Evolutionary conservation across 92 coral and sea anemone genomes (phyloP).

Genomic region (Zoanthus gigantus): DNA sequence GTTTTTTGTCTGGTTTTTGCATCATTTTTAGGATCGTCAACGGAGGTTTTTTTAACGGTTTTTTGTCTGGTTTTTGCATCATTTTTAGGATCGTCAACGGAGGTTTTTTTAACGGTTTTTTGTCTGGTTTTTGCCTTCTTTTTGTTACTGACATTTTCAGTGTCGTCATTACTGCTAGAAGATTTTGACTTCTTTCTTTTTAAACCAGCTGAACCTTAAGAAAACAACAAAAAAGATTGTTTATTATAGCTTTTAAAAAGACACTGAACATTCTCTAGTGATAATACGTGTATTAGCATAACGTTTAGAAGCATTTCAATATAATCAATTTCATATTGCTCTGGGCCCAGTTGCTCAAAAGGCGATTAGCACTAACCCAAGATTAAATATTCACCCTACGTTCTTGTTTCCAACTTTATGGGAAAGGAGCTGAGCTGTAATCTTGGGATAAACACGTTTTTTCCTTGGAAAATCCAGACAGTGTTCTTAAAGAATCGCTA

Average conservation of each 20-base stretch:
- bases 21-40: neutral
- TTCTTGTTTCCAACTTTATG: too few species aligned
- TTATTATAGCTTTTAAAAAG: neutral
- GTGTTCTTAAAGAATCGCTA: too few species aligned
- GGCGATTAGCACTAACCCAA: too few species aligned
- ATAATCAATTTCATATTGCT: too few species aligned
- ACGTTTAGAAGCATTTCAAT: too few species aligned
- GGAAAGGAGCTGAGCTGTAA: too few species aligned
- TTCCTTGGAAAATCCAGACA: too few species aligned
- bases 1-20: neutral
- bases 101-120: neutral
- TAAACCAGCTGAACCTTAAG: slow-evolving; percentile 31
- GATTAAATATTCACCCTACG: too few species aligned
- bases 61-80: neutral
- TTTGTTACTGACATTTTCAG: neutral
- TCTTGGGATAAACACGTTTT: too few species aligned
- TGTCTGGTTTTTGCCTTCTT: neutral
- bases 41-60: neutral
- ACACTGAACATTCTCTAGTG: too few species aligned
- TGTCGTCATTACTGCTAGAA: slow-evolving; percentile 27
- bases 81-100: neutral
- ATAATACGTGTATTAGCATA: too few species aligned
- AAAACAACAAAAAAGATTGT: neutral
- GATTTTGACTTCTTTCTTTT: slow-evolving; percentile 60
- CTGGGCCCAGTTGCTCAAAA: too few species aligned